Evolutionary conservation across 1,140 invertebrate species (phyloP), one percentile per base, ranked within the genome.

Genomic region (Macrostomum lignano): DNA sequence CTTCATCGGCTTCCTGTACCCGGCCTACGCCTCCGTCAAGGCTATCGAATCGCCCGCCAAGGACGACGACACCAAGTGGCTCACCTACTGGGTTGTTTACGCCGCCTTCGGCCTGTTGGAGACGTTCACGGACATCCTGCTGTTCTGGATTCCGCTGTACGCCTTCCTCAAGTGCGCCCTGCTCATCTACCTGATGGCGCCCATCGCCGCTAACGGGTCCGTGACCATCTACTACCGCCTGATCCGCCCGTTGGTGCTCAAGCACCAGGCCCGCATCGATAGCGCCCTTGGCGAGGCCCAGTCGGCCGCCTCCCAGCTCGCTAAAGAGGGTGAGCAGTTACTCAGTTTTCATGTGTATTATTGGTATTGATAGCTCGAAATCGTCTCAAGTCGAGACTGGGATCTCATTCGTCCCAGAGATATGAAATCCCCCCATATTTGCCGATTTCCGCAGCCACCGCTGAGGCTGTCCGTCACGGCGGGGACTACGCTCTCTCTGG

Each of bases 61-160:
- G 43, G 63, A 67, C 31, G 70, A 71, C 62, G 88, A 98, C 55
- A 91, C 82, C 3, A 86, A 88, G 61, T 98, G 88, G 88, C 62
- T 96, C 17, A 96, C 78, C 5, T 98, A 96, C 51, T 94, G 84
- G 86, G 81, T 88, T 3, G 78, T 91, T 0, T 96, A 78, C 62
- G 76, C 79, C 20, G 60, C 73, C 20, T 84, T 96, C 54, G 74
- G 74, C 9, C 63, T 91, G 21, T 48, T 81, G 22, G 91, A 98
- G 60, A 86, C 74, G 56, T 93, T 94, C 48, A 73, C 81, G 0
- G 73, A 84, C 46, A 63, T 94, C 40, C 51, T 65, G 31, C 68
- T 81, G 3, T 70, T 70, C 35, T 78, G 84, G 72, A 79, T 96
- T 46, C 88, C 88, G 15, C 70, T 94, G 40, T 98, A 96, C 53